Conservation (phyloP, 2,113 vertebrate species). For the human (Homo sapiens) region GRCh38 chr3:17583501-17584000, state of each 20-base stretch:
- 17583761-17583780: not conserved
- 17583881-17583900: not conserved
- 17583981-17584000: not conserved
- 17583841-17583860: not conserved
- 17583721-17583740: no score
- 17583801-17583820: not conserved
- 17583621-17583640: no score
- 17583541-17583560: no score
- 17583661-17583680: no score
- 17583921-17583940: not conserved
- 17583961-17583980: not conserved
- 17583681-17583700: no score
- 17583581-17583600: no score
- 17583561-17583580: no score
- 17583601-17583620: no score
- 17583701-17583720: no score
- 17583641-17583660: no score
- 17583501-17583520: no score
- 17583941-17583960: not conserved
- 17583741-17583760: not conserved
- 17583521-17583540: no score
- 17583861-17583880: not conserved
- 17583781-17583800: not conserved
- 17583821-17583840: not conserved
- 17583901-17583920: not conserved